These are phyloP conservation scores for Menidia beryllina DNA, from an alignment of 2,113 vertebrate genomes.

Conservation along the genomic window DNA sequence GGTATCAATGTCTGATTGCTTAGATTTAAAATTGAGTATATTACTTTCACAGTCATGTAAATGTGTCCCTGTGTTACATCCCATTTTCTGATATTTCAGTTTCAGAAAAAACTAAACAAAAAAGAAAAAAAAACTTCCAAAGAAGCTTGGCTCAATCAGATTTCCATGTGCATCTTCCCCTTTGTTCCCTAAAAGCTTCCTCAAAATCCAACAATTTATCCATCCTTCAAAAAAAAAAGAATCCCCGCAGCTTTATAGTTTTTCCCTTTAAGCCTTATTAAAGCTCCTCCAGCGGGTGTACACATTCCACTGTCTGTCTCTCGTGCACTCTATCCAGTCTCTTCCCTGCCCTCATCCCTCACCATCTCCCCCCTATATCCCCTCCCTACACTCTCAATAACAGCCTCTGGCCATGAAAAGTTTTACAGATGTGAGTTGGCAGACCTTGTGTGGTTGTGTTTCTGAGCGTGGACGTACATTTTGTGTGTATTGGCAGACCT, in stretches of 20 bases:
- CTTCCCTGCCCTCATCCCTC: constrained; percentile 48
- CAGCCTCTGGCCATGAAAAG: constrained; percentile 77
- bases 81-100: too few species aligned
- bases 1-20: too few species aligned
- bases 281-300: constrained; percentile 53
- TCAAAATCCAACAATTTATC: constrained; percentile 50
- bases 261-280: constrained; percentile 71
- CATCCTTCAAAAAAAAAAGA: constrained; percentile 43
- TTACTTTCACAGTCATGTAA: too few species aligned
- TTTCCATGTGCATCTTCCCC: constrained; percentile 20
- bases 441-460: constrained; percentile 62
- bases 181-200: constrained; percentile 27
- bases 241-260: constrained; percentile 59
- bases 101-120: too few species aligned
- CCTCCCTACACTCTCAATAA: constrained; percentile 46
- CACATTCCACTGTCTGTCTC: constrained; percentile 39
- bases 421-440: constrained; percentile 80
- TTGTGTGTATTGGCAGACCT: constrained; percentile 71
- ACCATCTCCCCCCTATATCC: constrained; percentile 33
- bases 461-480: constrained; percentile 20
- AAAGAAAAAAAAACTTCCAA: constrained; percentile 2
- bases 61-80: too few species aligned
- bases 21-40: too few species aligned
- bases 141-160: constrained; percentile 1
- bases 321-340: constrained; percentile 23